These are phyloP conservation scores for Lota lota DNA, from an alignment of 2,113 vertebrate species.

Conservation along the genomic window DNA sequence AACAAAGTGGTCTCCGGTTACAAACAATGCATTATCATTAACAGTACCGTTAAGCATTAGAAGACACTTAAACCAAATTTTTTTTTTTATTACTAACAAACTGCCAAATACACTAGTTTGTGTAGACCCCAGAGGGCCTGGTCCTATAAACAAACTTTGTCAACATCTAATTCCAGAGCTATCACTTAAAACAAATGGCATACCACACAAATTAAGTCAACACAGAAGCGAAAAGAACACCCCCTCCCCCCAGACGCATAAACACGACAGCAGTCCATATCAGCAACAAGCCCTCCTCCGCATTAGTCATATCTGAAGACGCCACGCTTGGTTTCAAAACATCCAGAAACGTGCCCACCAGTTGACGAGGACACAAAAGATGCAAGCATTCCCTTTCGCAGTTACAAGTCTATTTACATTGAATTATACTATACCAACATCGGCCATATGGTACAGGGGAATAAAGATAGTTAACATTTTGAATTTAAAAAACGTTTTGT, in stretches of 20 bases:
- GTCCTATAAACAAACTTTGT: slow-evolving; percentile 7
- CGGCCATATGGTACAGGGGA: neutral
- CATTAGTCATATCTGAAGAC: neutral
- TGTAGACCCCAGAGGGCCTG: slow-evolving; percentile 35
- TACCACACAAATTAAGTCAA: slow-evolving; percentile 5
- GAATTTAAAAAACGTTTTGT: neutral
- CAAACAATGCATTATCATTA: neutral
- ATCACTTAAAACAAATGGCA: slow-evolving; percentile 7
- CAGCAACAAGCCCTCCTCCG: no score
- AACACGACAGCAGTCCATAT: neutral
- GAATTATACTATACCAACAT: neutral
- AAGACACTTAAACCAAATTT: slow-evolving; percentile 43
- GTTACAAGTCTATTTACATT: no score
- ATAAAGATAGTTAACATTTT: neutral
- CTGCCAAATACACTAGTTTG: slow-evolving; percentile 38
- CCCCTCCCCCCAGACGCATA: neutral
- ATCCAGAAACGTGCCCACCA: neutral
- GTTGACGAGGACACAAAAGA: no score
- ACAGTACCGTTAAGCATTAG: slow-evolving; percentile 40
- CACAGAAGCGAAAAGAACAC: slow-evolving; percentile 1
- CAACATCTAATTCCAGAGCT: slow-evolving; percentile 19
- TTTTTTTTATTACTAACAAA: slow-evolving; percentile 59
- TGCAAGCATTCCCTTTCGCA: no score
- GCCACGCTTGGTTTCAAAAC: neutral
- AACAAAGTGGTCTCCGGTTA: neutral